A percentile compares a stretch with the other conserved stretches of the same genome.
phyloP scores from a whole-genome alignment of 1,140 invertebrate species.

The Meteorus sp. region DNA sequence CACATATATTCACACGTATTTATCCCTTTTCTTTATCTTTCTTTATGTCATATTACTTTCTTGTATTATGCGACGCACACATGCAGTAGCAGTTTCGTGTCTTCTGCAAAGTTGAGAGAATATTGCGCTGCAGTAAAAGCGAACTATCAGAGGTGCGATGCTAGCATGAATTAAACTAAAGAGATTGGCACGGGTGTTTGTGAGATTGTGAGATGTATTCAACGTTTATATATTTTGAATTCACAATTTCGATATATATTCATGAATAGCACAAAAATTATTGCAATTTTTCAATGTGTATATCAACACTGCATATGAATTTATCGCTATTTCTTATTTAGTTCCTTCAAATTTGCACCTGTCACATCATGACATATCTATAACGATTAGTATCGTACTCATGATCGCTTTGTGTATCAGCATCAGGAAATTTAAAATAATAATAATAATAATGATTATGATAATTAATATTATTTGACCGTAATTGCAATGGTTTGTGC shows the following conservation, averaged over 20 bases:
- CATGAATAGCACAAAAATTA: no score
- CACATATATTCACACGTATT: neutral
- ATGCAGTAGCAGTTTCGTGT: conserved; percentile 15
- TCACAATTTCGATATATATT: no score
- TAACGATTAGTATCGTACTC: conserved; percentile 8
- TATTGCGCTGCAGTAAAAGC: conserved; percentile 18
- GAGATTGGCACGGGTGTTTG: conserved; percentile 1
- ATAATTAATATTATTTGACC: neutral
- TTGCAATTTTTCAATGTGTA: neutral
- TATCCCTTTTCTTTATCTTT: conserved; percentile 5
- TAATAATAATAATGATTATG: neutral
- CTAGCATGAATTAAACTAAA: conserved; percentile 24
- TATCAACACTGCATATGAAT: neutral
- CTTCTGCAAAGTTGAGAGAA: conserved; percentile 15
- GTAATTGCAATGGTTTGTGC: conserved; percentile 1
- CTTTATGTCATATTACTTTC: neutral
- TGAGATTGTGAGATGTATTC: neutral
- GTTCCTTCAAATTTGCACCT: conserved; percentile 5
- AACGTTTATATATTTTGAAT: no score
- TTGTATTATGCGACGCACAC: neutral
- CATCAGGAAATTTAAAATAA: neutral
- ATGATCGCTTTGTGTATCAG: neutral
- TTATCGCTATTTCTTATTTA: neutral
- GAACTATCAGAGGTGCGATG: conserved; percentile 21
- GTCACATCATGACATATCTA: conserved; percentile 5